These are phyloP conservation scores for Solea solea DNA, from an alignment of 2,113 vertebrate genomes.

Conservation along the genomic window DNA sequence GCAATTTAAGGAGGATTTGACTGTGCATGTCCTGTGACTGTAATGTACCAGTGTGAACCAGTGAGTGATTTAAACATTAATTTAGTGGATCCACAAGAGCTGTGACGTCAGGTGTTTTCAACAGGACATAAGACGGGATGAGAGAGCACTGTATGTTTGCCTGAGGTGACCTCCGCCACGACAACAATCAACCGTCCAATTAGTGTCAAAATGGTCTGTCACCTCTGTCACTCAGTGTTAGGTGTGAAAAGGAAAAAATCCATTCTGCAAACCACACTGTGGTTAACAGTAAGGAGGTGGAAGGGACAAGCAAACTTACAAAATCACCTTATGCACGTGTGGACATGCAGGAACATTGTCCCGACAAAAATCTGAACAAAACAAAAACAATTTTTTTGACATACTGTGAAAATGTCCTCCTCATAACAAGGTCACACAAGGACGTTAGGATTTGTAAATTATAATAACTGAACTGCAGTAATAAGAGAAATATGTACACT, in stretches of 20 bases:
- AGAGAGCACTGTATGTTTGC: slow-evolving; percentile 7
- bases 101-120: neutral
- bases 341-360: too few species aligned
- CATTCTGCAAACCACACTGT: slow-evolving; percentile 1
- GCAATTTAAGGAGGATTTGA: neutral
- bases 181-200: slow-evolving; percentile 54
- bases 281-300: slow-evolving; percentile 9
- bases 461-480: too few species aligned
- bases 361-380: too few species aligned
- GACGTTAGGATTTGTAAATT: too few species aligned
- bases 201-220: slow-evolving; percentile 64
- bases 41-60: neutral
- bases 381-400: too few species aligned
- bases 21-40: too few species aligned
- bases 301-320: too few species aligned
- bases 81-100: neutral
- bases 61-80: neutral
- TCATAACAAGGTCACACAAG: too few species aligned
- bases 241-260: slow-evolving; percentile 51
- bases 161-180: slow-evolving; percentile 20
- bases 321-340: too few species aligned
- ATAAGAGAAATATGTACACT: too few species aligned
- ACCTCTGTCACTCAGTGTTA: slow-evolving; percentile 39
- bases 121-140: neutral
- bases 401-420: too few species aligned